Conservation (phyloP, 2,888 invertebrate species). For the Dromius quadrimaculatus region DNA sequence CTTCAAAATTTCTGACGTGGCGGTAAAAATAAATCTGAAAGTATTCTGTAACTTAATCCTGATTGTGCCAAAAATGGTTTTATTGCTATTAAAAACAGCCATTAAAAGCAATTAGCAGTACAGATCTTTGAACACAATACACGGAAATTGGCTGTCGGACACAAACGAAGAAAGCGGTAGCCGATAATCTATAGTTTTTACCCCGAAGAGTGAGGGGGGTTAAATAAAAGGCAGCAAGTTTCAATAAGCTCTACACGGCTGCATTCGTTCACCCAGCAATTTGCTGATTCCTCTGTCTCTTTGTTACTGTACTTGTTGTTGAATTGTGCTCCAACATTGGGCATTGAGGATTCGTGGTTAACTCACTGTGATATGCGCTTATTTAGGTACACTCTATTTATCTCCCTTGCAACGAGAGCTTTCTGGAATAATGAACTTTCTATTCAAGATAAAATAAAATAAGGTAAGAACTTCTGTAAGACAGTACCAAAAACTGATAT, state of each 20-base stretch:
- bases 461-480: too few relatives aligned
- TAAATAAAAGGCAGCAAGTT: slow-evolving; percentile 39
- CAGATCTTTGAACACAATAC: slow-evolving; percentile 45
- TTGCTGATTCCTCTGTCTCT: too few relatives aligned
- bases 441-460: too few relatives aligned
- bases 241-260: slow-evolving; percentile 30
- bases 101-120: slow-evolving; percentile 61
- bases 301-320: background rate
- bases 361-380: background rate
- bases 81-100: slow-evolving; percentile 61
- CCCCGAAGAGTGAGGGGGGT: slow-evolving; percentile 20
- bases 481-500: too few relatives aligned
- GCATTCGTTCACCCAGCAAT: background rate
- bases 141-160: slow-evolving; percentile 50
- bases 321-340: background rate
- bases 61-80: slow-evolving; percentile 52
- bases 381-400: background rate
- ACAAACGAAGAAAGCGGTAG: slow-evolving; percentile 48
- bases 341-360: slow-evolving; percentile 1
- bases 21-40: slow-evolving; percentile 6
- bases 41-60: slow-evolving; percentile 24
- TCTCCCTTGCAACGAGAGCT: too few relatives aligned
- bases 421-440: too few relatives aligned
- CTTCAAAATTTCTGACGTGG: too few relatives aligned
- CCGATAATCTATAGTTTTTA: slow-evolving; percentile 50